phyloP scores from a whole-genome alignment of 2,797 vertebrate genomes.

The Smutsia gigantea region DNA sequence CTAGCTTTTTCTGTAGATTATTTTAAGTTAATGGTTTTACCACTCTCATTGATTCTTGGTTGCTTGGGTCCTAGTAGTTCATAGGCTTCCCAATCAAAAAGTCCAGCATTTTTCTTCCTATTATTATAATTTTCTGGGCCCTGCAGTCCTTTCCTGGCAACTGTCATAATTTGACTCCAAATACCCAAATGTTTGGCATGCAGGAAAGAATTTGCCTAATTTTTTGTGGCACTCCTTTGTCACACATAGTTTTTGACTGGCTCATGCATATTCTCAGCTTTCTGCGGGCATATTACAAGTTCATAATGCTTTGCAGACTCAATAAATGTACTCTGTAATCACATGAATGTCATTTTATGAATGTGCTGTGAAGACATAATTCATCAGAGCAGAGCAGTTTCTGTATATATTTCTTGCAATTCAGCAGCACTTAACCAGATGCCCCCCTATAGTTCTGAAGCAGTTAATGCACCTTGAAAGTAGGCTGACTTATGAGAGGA shows the following conservation, averaged over 20 bases:
- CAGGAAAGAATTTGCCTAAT: background rate
- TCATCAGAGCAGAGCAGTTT: slow-evolving; percentile 10
- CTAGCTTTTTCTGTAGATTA: background rate
- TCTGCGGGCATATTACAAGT: background rate
- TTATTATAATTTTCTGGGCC: background rate
- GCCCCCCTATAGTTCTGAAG: slow-evolving; percentile 16
- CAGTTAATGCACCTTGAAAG: slow-evolving; percentile 38
- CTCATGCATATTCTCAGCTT: slow-evolving; percentile 34
- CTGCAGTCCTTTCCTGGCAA: background rate
- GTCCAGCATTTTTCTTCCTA: background rate
- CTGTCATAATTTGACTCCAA: background rate
- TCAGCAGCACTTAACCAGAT: slow-evolving; percentile 57
- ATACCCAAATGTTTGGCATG: background rate
- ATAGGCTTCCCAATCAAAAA: background rate
- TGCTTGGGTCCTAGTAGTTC: background rate
- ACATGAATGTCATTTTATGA: slow-evolving; percentile 64
- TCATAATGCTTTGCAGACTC: slow-evolving; percentile 49
- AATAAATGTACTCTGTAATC: slow-evolving; percentile 59
- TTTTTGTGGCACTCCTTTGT: background rate
- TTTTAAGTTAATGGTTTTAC: background rate
- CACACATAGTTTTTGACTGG: background rate
- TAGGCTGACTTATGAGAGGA: background rate
- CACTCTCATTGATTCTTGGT: background rate
- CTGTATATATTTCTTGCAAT: background rate
- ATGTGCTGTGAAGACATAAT: slow-evolving; percentile 23